Base-by-base conservation (phyloP, 2,797 vertebrate genomes). In the Vespertilio murinus region DNA sequence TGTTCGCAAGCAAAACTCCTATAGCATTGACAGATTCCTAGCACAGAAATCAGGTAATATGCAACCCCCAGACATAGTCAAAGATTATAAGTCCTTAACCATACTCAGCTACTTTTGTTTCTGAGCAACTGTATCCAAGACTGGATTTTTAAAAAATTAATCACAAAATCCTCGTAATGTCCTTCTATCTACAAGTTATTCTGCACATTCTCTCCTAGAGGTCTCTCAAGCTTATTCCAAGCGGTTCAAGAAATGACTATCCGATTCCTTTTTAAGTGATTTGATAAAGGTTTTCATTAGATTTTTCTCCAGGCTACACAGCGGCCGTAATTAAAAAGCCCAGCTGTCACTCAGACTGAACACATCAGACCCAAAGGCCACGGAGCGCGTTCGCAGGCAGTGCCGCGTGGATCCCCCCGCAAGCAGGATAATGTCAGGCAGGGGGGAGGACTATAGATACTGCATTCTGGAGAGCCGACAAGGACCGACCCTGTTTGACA, bases 261-360 rank as follows among this genome's bases (percentile, higher is more conserved):
- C 25, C 6, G 14, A 40, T 90, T 91, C 30, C 56, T 74, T 93
- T 93, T 84, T 22, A 81, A 93, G 71, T 35, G 17, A 89, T 47
- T 80, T 73, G 25, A 71, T 87, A 49, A 89, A 87, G 79, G n/a
- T 78, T 91, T 94, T 91, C 91, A 92, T 95, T 94, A 74, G 30
- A 42, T 82, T 82, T 82, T 90, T 77, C 71, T 84, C 20, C 65
- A 85, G 77, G 40, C 35, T 74, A 33, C 25, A 5, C 5, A 70
- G 61, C 20, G 13, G 80, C 82, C 78, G 45, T 94, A 94, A 94
- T 94, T 65, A 96, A 92, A 71, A 78, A 94, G 70, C 54, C 38
- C 47, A 93, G 80, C 80, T 94, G 87, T 85, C 93, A 90, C 10
- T 96, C 95, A 86, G 87, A 75, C 38, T 0, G 61, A 87, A 88